Evolutionary conservation across 2,888 invertebrate genomes (phyloP), one percentile per base, ranked within the genome.

Genomic region (Cryptocheilus praepositus): DNA sequence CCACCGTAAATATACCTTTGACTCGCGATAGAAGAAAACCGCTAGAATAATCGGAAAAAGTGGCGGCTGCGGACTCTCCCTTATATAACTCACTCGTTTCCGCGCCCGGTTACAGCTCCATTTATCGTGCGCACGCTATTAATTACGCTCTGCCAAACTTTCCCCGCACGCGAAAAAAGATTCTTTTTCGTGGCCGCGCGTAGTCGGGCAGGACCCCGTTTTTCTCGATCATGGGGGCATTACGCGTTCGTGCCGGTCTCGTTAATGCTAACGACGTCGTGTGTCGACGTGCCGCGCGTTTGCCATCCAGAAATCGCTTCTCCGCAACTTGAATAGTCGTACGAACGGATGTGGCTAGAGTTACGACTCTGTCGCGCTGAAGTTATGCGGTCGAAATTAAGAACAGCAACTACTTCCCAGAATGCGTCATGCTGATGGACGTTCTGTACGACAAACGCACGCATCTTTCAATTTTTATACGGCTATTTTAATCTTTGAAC

Each of bases 391-490:
- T 2, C 13, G 36, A 36, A 36, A 36, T 7, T 2, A 36, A 36
- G 36, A 11, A 36, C 1, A 36, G 36, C 4, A 7, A 36, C 36
- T 1, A 1, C 11, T 8, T 36, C 36, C 4, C 8, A 36, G 7
- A 1, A 36, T 36, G 36, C 8, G 3, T 11, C 36, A 11, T 7
- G 7, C 28, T 3, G 4, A 28, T 7, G 28, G 28, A 28, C 28
- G 7, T 28, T 28, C 28, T 3, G 28, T 7, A 3, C 4, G 28
- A 3, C 28, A 7, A 28, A 7, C 36, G 13, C 36, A 7, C 36
- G 36, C 7, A 1, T 36, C 36, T 36, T 25, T 64, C 71, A 71
- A 76, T 76, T 79, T 81, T 78, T n/a, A n/a, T n/a, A n/a, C n/a
- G n/a, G n/a, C n/a, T n/a, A n/a, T n/a, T n/a, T n/a, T n/a, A n/a